Base-by-base conservation (phyloP, 2,888 invertebrate genomes). In the Anoplius nigerrimus region DNA sequence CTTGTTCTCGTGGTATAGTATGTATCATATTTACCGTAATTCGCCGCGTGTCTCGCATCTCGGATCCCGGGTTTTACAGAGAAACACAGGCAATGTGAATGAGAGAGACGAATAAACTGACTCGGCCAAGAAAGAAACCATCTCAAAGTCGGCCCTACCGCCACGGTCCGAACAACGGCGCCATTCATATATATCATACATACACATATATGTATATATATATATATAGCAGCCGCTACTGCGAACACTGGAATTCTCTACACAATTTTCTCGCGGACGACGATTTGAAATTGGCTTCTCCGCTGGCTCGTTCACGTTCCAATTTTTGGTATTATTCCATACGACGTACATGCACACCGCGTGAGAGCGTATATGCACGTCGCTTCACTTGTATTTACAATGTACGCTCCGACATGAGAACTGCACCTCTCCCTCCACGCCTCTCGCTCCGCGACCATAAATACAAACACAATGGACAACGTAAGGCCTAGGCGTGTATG, bases 321-420 rank as follows among this genome's bases (percentile, higher is more conserved):
- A 71, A 54, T n/a, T n/a, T n/a, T 34, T 34, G 34, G 34, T 34
- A 34, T 34, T 76, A 72, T 79, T 81, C 78, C 80, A n/a, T 82
- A 82, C 71, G 81, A 86, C 86, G 85, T 6, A 13, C 11, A 27
- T 27, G 6, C 27, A 27, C 27, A 6, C 11, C 81, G 84, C 82
- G 81, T 82, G n/a, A n/a, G n/a, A n/a, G 82, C 84, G 82, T 85
- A 86, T 85, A 83, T 82, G 67, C 71, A 66, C 76, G 78, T 82
- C 77, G 76, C 81, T n/a, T 83, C 76, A 79, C 67, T 81, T 78
- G 79, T 86, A 86, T 86, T 82, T 85, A 86, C 85, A 85, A 84
- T 83, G 74, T 74, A 77, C 70, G 63, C 51, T 77, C 75, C 66
- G 80, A 74, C 76, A 82, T 71, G 72, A 74, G 73, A 77, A 57